Conservation (phyloP, 2,888 invertebrate genomes). For the Phorcus lineatus region DNA sequence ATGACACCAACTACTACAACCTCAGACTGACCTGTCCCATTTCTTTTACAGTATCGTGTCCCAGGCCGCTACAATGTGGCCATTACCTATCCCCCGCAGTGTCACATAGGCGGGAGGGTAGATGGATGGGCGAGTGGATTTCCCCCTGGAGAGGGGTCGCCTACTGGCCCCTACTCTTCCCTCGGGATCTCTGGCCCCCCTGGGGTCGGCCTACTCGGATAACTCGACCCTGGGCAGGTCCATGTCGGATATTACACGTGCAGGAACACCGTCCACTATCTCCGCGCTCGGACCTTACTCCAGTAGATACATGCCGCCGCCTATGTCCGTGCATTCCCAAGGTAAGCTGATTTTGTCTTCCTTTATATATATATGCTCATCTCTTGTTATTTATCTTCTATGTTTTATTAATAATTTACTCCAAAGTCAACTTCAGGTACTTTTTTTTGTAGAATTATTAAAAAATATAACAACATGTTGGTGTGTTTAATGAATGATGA, state of each 20-base stretch:
- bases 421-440: no score
- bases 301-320: conserved; percentile 32
- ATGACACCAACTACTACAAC: no score
- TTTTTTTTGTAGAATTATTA: no score
- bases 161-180: conserved; percentile 29
- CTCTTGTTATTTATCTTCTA: no score
- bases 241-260: conserved; percentile 25
- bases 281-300: conserved; percentile 35
- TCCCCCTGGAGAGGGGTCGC: conserved; percentile 33
- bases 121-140: conserved; percentile 39
- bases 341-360: conserved; percentile 24
- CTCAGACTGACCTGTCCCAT: no score
- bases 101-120: neutral
- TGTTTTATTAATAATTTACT: no score
- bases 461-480: no score
- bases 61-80: neutral
- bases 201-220: conserved; percentile 30
- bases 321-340: conserved; percentile 36
- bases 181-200: conserved; percentile 27
- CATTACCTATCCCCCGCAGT: neutral
- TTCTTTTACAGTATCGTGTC: no score
- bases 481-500: no score
- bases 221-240: conserved; percentile 18
- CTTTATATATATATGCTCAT: no score
- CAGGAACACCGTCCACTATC: conserved; percentile 31